These are phyloP conservation scores for Azemiops feae DNA, from an alignment of 2,113 vertebrate genomes.

Conservation along the genomic window DNA sequence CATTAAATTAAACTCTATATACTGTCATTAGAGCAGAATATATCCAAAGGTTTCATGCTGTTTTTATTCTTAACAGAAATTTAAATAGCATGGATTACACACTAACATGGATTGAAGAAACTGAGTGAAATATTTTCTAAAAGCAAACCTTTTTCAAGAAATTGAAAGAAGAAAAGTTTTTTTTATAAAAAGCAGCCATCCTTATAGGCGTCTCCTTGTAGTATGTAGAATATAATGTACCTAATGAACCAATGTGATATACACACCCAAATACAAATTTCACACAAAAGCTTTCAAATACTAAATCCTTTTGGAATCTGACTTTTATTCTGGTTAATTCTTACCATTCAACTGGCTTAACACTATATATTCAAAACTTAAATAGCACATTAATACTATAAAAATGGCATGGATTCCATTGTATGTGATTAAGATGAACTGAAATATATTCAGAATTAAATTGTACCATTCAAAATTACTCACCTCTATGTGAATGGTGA, in stretches of 20 bases:
- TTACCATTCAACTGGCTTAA: not conserved
- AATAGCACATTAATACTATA: not conserved
- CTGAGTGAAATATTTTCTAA: not conserved
- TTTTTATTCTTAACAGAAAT: not conserved
- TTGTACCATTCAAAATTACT: not conserved
- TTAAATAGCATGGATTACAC: not conserved
- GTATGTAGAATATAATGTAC: fast-evolving
- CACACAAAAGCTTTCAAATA: not conserved
- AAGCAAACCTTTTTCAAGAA: not conserved
- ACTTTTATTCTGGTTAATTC: not conserved
- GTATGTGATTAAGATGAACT: not conserved
- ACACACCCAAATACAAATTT: not conserved
- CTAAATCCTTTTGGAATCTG: not conserved
- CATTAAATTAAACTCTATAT: not conserved
- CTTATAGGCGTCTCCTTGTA: not conserved
- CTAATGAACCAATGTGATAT: not conserved
- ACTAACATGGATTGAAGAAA: not conserved
- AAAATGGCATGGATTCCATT: not conserved
- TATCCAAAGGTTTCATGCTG: not conserved
- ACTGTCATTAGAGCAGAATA: not conserved
- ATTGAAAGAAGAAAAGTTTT: not conserved
- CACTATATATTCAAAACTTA: not conserved
- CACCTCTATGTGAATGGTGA: not conserved
- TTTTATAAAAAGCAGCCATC: not conserved
- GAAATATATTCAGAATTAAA: not conserved